phyloP scores from a whole-genome alignment of 2,113 vertebrate species.

The Okapia johnstoni region DNA sequence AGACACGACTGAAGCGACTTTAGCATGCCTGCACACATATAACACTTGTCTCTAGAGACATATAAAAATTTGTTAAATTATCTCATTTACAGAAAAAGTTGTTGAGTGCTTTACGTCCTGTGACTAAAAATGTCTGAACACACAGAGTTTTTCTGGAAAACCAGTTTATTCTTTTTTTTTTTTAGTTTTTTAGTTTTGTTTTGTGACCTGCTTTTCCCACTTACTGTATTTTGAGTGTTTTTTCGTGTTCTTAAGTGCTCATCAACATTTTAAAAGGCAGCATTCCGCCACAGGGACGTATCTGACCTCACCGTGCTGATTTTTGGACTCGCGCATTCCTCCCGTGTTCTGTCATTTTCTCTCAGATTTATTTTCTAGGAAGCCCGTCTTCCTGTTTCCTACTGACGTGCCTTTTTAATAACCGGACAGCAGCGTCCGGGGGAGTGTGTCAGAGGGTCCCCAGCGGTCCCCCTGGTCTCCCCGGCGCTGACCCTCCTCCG shows the following conservation, averaged over 20 bases:
- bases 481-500: not conserved
- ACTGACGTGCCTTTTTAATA: not conserved
- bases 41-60: not conserved
- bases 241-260: not conserved
- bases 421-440: not conserved
- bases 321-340: not conserved
- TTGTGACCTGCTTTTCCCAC: not conserved
- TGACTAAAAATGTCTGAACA: not conserved
- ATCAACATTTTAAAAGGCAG: not conserved
- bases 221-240: not conserved
- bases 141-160: not conserved
- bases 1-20: not conserved
- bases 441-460: not conserved
- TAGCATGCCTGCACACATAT: fast-evolving
- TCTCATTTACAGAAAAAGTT: not conserved
- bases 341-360: not conserved
- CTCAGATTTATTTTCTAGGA: not conserved
- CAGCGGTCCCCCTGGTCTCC: not conserved
- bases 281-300: not conserved
- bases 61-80: not conserved
- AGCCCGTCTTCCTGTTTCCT: not conserved
- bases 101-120: not conserved
- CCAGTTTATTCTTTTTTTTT: not conserved
- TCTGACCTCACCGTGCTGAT: not conserved
- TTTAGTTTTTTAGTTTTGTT: too few species aligned